Evolutionary conservation across 1,140 invertebrate genomes (phyloP).

Genomic region (Dreissena rostriformis): DNA sequence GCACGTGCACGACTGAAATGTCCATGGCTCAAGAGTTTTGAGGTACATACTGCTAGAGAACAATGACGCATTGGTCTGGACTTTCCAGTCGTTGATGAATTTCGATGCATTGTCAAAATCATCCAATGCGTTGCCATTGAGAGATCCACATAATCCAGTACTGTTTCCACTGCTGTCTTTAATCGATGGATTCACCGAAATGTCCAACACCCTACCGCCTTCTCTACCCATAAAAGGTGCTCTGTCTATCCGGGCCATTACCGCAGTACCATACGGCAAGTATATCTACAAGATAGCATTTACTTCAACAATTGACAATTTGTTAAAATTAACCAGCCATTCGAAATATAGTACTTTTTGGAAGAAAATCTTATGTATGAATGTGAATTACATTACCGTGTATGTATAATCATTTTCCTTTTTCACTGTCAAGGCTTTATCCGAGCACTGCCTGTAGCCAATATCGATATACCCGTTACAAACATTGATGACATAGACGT

Average conservation of each 20-base stretch:
- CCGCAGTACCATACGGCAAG: constrained; percentile 33
- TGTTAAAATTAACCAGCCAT: no score
- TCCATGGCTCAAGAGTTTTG: not conserved
- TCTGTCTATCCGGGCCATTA: constrained; percentile 35
- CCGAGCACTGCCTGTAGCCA: not conserved
- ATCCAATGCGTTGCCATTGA: constrained; percentile 14
- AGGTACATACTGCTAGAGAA: not conserved
- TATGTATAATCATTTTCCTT: constrained; percentile 1
- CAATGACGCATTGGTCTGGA: not conserved
- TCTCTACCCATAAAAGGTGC: constrained; percentile 18
- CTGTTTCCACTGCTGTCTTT: constrained; percentile 35
- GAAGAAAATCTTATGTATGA: no score
- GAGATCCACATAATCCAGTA: constrained; percentile 29
- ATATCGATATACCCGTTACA: not conserved
- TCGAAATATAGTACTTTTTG: no score
- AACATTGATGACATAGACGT: constrained; percentile 16
- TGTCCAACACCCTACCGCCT: constrained; percentile 32
- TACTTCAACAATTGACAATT: no score
- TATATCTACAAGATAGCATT: constrained; percentile 13
- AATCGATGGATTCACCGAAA: constrained; percentile 14
- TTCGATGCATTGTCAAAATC: constrained; percentile 10
- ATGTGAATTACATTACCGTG: no score
- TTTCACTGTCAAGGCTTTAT: not conserved
- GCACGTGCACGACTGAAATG: constrained; percentile 16
- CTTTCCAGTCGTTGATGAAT: constrained; percentile 31